These are phyloP conservation scores for Rhea americana DNA, from an alignment of 2,113 vertebrate genomes.

Conservation along the genomic window DNA sequence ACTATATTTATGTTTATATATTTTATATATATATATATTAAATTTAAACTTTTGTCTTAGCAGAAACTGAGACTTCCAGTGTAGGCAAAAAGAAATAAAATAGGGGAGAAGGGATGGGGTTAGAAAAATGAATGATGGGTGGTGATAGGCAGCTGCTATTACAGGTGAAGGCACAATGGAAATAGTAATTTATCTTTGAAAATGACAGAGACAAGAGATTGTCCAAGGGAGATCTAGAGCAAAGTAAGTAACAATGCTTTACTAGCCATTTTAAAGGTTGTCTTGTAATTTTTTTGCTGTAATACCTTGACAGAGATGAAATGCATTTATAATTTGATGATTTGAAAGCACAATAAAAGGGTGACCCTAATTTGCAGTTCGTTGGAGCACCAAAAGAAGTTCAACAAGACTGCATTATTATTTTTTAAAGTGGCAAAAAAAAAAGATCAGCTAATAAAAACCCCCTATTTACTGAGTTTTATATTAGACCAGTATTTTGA, in stretches of 20 bases:
- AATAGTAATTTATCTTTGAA: slow-evolving; percentile 26
- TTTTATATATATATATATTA: neutral
- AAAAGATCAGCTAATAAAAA: neutral
- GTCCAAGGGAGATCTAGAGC: slow-evolving; percentile 10
- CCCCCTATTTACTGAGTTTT: neutral
- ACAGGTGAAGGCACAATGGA: slow-evolving; percentile 2
- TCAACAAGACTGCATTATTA: neutral
- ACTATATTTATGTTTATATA: neutral
- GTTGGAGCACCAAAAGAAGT: neutral
- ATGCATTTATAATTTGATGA: slow-evolving; percentile 32
- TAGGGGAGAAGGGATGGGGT: neutral
- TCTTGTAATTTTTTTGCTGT: slow-evolving; percentile 20
- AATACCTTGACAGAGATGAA: slow-evolving; percentile 10
- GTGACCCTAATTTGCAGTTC: neutral
- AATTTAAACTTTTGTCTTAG: neutral
- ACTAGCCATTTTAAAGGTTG: slow-evolving; percentile 29
- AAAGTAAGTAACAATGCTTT: neutral
- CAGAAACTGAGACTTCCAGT: neutral
- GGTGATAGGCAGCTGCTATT: slow-evolving; percentile 33
- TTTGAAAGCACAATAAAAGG: slow-evolving; percentile 10
- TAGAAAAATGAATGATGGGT: slow-evolving; percentile 5
- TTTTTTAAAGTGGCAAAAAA: slow-evolving; percentile 31
- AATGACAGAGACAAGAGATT: neutral
- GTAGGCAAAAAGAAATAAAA: slow-evolving; percentile 12
- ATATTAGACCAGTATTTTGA: neutral